These are phyloP conservation scores for Trissonchulus latispiculum DNA, from an alignment of 2,888 invertebrate species.

Conservation along the genomic window DNA sequence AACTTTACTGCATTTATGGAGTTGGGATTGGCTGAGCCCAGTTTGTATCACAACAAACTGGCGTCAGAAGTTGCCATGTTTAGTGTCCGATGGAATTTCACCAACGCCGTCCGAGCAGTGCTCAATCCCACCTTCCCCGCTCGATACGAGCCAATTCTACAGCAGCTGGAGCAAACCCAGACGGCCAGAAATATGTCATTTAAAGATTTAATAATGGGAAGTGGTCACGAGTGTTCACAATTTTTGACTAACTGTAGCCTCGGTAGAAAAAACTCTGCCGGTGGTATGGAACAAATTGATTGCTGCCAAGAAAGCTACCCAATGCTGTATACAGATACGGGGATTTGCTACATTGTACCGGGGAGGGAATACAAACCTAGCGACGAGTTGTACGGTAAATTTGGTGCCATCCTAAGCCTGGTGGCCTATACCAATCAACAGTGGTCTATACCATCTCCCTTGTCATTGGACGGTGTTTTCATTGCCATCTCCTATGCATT, in stretches of 20 bases:
- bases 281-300: not conserved
- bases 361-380: not conserved
- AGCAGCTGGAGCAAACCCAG: not conserved
- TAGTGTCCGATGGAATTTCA: constrained; percentile 11
- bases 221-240: not conserved
- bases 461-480: not conserved
- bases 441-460: not conserved
- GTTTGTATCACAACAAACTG: too few relatives aligned
- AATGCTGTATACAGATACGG: not conserved
- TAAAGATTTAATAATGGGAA: not conserved
- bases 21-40: not conserved
- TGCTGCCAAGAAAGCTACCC: not conserved
- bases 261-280: not conserved
- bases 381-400: not conserved
- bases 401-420: not conserved
- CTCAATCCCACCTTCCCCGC: not conserved
- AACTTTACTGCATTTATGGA: constrained; percentile 6
- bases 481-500: not conserved
- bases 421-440: not conserved
- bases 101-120: not conserved
- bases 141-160: too few relatives aligned
- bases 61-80: not conserved
- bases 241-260: constrained; percentile 2
- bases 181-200: not conserved
- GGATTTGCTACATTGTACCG: not conserved